phyloP scores from a whole-genome alignment of 2,113 vertebrate genomes.

The Barnardius zonarius region DNA sequence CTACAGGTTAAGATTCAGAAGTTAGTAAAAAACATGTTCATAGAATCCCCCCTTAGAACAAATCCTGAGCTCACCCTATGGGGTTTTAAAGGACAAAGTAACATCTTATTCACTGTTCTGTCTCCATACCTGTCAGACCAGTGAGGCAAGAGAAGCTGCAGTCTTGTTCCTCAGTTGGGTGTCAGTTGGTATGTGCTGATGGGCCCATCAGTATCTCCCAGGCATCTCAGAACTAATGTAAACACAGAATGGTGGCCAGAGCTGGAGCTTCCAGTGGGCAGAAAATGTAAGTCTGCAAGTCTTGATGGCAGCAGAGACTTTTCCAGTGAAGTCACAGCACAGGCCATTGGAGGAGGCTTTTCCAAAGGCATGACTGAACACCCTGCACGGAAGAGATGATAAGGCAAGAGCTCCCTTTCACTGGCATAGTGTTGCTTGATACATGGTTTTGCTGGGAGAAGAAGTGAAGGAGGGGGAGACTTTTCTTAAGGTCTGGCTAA shows the following conservation, averaged over 20 bases:
- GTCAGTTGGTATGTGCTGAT: background rate
- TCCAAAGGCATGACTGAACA: accelerated
- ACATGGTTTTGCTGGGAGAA: background rate
- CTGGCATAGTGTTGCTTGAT: background rate
- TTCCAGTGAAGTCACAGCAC: background rate
- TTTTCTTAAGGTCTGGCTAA: background rate
- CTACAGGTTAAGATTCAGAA: background rate
- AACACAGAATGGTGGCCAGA: background rate
- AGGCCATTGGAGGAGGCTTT: background rate
- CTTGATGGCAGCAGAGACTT: background rate
- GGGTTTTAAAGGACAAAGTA: background rate
- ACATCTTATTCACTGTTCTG: background rate
- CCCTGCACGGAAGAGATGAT: accelerated
- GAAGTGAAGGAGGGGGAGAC: background rate
- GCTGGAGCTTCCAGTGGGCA: background rate
- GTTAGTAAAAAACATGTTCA: background rate
- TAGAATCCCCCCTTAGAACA: background rate
- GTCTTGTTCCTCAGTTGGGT: background rate
- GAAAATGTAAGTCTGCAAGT: background rate
- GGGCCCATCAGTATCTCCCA: background rate
- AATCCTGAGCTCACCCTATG: accelerated
- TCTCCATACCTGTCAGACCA: background rate
- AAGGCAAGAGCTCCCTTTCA: background rate
- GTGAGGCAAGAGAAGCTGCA: background rate
- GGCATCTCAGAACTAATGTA: background rate